A percentile compares a stretch with the other conserved stretches of the same genome.
Evolutionary conservation across 2,888 invertebrate genomes (phyloP).

Genomic region (Cylindroiulus punctatus): DNA sequence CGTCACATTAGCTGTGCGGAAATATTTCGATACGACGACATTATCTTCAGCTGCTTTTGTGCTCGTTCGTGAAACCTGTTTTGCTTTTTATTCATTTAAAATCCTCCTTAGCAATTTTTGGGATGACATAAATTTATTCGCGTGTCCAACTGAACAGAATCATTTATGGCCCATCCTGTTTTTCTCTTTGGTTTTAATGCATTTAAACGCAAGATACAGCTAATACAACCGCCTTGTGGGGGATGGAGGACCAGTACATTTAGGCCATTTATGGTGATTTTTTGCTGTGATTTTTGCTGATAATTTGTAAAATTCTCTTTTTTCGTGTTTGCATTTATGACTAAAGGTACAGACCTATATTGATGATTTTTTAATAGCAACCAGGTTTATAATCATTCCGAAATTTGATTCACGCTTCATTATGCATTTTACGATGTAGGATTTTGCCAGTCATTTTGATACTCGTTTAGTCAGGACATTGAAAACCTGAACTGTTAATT

Average conservation of each 20-base stretch:
- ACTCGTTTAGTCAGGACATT: conserved; percentile 10
- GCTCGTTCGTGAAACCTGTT: not conserved
- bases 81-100: not conserved
- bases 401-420: conserved; percentile 10
- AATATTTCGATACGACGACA: not conserved
- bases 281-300: no score
- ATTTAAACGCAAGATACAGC: not conserved
- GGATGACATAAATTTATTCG: not conserved
- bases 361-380: conserved; percentile 18
- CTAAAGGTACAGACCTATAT: conserved; percentile 18
- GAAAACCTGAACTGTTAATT: conserved; percentile 2
- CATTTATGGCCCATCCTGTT: not conserved
- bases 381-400: not conserved
- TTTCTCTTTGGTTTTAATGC: not conserved
- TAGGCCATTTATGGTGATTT: not conserved
- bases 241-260: not conserved
- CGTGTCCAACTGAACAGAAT: not conserved
- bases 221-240: not conserved
- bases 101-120: conserved; percentile 18
- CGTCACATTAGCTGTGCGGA: not conserved
- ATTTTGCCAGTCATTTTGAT: conserved; percentile 10
- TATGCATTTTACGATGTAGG: not conserved
- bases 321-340: not conserved
- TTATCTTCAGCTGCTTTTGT: not conserved
- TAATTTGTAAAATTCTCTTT: not conserved